These are phyloP conservation scores for Spinibarbus caldwelli DNA, from an alignment of 2,797 vertebrate genomes.

Conservation along the genomic window DNA sequence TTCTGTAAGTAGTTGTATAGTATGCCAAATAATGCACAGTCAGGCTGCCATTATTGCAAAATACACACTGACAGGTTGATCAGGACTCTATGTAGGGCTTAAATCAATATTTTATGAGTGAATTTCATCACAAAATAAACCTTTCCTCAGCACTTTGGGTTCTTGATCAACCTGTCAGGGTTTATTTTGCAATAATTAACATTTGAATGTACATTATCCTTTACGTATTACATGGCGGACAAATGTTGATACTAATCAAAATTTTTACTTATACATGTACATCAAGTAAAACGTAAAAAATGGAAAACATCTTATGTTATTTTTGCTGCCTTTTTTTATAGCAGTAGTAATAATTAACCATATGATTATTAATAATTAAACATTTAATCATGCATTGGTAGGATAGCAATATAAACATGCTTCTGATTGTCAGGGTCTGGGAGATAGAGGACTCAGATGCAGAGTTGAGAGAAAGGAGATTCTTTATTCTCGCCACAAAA, in stretches of 20 bases:
- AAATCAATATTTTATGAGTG: slow-evolving; percentile 5
- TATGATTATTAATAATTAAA: too few species aligned
- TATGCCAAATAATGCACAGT: background rate
- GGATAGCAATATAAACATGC: background rate
- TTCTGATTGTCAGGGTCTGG: too few species aligned
- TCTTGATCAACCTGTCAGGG: background rate
- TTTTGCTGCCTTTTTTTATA: background rate
- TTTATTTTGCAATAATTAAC: background rate
- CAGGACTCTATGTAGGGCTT: background rate
- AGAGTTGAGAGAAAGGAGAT: too few species aligned
- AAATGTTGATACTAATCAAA: background rate
- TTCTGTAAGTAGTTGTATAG: background rate
- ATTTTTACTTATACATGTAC: background rate
- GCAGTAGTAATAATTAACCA: too few species aligned
- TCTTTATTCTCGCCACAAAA: too few species aligned
- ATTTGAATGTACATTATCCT: background rate
- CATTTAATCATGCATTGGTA: background rate
- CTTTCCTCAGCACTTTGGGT: background rate
- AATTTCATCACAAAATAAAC: background rate
- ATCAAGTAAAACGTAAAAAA: slow-evolving; percentile 18
- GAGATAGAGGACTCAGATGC: too few species aligned
- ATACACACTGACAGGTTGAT: background rate
- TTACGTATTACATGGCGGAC: background rate
- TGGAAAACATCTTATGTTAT: too few species aligned
- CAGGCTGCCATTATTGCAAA: background rate